Base-by-base conservation (phyloP, 37 sponge, comb jelly and placozoan species). In the Chondrilla cf. caribensis region DNA sequence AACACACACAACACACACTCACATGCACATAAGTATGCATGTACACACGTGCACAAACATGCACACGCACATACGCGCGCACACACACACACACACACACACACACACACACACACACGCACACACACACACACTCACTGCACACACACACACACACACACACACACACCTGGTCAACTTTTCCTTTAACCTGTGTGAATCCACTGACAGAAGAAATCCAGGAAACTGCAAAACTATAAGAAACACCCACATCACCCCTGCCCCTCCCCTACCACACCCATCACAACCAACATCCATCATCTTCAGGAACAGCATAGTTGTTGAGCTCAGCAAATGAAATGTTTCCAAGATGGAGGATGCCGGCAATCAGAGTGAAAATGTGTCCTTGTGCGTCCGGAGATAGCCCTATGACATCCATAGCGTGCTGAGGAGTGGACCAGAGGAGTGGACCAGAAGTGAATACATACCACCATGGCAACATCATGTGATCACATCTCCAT, bases 331-430 rank as follows among this genome's bases (percentile, higher is more conserved):
- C 73, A 75, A 97, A 97, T 28, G 98, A 67, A 39, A 97, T 95
- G 88, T 97, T 97, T 24, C 98, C 98, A 0, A 97, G 78, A 60
- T 97, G 98, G 19, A 97, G 87, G 31, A 97, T 90, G 4, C 95
- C 95, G 33, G 95, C 93, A 6, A 95, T 87, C 67, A 97, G 92
- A 41, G 89, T 83, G 21, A 97, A 83, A 1, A 97, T 88, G 76
- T 88, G 62, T 41, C 78, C 79, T 76, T 95, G 95, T 21, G 67
- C 87, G n/a, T 97, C 91, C 44, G 58, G 81, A 58, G 55, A 58
- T 11, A 97, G 86, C 17, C 90, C 89, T 86, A 97, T 95, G 71
- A 97, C 93, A 25, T 93, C 86, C 98, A 97, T 97, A 7, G 98
- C 98, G 87, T 94, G 92, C 98, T 97, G 58, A n/a, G 4, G 57